Base-by-base conservation (phyloP, 2,113 vertebrate species). In the Pan paniscus region DNA sequence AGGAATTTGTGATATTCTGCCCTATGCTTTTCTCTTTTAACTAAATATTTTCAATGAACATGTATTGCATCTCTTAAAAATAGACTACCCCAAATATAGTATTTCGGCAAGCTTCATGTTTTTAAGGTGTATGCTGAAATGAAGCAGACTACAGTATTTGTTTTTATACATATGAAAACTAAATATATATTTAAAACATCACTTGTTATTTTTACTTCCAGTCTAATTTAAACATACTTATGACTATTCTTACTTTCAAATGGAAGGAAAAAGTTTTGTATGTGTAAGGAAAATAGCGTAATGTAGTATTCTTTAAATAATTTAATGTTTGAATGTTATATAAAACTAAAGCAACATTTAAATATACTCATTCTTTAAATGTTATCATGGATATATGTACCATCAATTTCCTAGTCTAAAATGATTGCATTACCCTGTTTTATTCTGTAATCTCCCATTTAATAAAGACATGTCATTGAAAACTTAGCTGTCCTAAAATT, bases 101-200 rank as follows among this genome's bases (percentile, higher is more conserved):
- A 90, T 82, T 93, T 93, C 6, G 75, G 9, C 2, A 43, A 91
- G 17, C 6, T 89, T 48, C 38, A 40, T 18, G 2, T 27, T 73
- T 75, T 92, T 72, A 85, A 43, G 30, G n/a, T 93, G 0, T 25
- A 73, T 35, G 55, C 1, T 75, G 81, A 84, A 5, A 81, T 78
- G 68, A 94, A 90, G 32, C 23, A 55, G 35, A 80, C 22, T 88
- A 59, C 16, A 61, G 1, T 35, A 81, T 93, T 73, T 81, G 5
- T 48, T 73, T 84, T 82, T 82, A 83, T 27, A 61, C 1, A 17
- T 55, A 38, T 40, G 25, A 75, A 30, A 94, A 0, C 7, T 70
- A 90, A 43, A 93, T 83, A 87, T 78, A 73, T 86, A 93, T 83
- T 90, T 68, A 52, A 81, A 93, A 68, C 32, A 57, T 68, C 1